phyloP scores from a whole-genome alignment of 1,140 invertebrate genomes.

The Drosophila carrolli region DNA sequence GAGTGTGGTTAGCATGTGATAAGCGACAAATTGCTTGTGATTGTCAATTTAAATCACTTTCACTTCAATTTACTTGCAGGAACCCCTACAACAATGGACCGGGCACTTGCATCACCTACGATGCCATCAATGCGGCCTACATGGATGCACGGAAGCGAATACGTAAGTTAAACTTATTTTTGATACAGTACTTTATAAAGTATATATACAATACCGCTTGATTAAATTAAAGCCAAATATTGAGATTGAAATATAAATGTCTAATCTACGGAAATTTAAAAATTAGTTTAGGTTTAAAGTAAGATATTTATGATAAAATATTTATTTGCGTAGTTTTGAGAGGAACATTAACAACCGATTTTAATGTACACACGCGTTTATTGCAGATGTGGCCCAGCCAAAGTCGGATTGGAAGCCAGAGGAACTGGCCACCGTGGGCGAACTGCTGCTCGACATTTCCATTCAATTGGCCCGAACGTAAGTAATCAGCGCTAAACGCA shows the following conservation, averaged over 20 bases:
- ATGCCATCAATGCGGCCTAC: slow-evolving; percentile 95
- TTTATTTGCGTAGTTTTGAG: neutral
- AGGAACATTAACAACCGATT: too few species aligned
- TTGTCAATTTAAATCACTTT: slow-evolving; percentile 58
- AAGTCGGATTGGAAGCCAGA: slow-evolving; percentile 91
- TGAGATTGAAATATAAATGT: neutral
- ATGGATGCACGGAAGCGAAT: slow-evolving; percentile 93
- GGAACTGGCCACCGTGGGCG: slow-evolving; percentile 93
- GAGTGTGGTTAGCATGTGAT: slow-evolving; percentile 65
- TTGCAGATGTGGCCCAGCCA: slow-evolving; percentile 90
- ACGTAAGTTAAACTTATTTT: slow-evolving; percentile 87
- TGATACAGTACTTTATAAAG: too few species aligned
- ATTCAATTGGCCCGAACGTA: slow-evolving; percentile 93
- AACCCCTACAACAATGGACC: slow-evolving; percentile 86
- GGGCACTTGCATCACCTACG: slow-evolving; percentile 95
- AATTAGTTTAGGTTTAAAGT: neutral
- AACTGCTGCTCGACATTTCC: slow-evolving; percentile 93
- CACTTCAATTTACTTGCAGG: slow-evolving; percentile 51
- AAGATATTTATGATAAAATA: neutral
- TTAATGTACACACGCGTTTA: slow-evolving; percentile 1
- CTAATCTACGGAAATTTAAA: too few species aligned
- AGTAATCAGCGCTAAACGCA: slow-evolving; percentile 84
- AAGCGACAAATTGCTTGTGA: slow-evolving; percentile 65
- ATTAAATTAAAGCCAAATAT: too few species aligned
- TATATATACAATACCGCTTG: too few species aligned